Evolutionary conservation across 2,797 vertebrate genomes (phyloP), one percentile per base, ranked within the genome.

Genomic region (Onychomys torridus): DNA sequence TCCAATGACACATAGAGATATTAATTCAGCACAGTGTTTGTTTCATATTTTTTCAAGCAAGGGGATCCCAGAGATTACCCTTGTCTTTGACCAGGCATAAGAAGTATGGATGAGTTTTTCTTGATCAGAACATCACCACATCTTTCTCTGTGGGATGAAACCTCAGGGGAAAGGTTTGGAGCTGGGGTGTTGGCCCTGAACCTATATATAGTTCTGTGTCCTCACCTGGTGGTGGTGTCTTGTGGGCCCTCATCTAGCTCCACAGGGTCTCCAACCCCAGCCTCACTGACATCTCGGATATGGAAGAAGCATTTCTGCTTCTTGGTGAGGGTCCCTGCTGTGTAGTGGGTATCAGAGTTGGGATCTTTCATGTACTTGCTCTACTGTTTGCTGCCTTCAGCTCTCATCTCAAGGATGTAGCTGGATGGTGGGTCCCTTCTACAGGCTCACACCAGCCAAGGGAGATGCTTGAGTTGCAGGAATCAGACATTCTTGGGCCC

Each of bases 191-290:
- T 59, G 63, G 40, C 3, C 43, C 59, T 49, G 67, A 71, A n/a
- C 40, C 61, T 59, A n/a, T 63, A 59, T 59, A n/a, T 63, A 59
- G 79, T 21, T 55, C 61, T 91, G 34, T 59, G 34, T n/a, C 32
- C 95, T 98, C 97, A 99, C 98, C 98, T 98, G 98, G 98, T 49
- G 98, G 98, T 76, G 98, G 98, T 97, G 98, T 97, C 76, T 98
- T 98, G 77, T 98, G 34, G 84, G 98, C 98, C 55, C 94, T 98
- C 71, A 1, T 96, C 71, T 90, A 98, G 95, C 90, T 98, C 97
- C 8, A 78, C 81, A 46, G 98, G 97, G 97, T 98, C 98, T 90
- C 98, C 97, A 3, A 98, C 65, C 12, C 97, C 98, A 87, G 95
- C 98, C 98, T 99, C 96, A 11, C 99, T 99, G 93, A 98, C 97